A percentile compares a stretch with the other conserved stretches of the same genome.
These are phyloP conservation scores for Lissocephala sabroskyi DNA, from an alignment of 2,888 invertebrate species.

Conservation along the genomic window DNA sequence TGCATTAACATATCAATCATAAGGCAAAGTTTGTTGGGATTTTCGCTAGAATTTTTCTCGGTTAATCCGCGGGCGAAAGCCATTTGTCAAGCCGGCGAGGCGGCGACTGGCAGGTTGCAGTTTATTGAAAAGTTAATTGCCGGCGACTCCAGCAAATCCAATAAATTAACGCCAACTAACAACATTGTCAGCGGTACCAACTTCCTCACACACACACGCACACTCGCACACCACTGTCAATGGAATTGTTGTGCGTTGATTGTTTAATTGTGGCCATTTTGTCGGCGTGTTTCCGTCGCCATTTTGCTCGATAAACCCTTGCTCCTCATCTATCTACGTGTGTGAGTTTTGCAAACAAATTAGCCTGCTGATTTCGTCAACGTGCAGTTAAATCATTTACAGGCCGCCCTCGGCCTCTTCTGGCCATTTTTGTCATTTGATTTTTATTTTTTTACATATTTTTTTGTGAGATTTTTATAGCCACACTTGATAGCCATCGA, in stretches of 20 bases:
- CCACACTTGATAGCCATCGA: conserved; percentile 6
- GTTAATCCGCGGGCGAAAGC: neutral
- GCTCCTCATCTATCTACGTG: conserved; percentile 1
- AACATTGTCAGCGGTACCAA: conserved; percentile 56
- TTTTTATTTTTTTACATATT: conserved; percentile 3
- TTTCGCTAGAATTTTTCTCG: too few species aligned
- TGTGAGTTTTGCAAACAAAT: conserved; percentile 19
- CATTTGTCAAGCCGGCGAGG: conserved; percentile 7
- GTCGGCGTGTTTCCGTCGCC: conserved; percentile 42
- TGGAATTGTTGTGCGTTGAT: conserved; percentile 59
- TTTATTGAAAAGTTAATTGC: conserved; percentile 54
- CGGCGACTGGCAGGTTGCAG: too few species aligned
- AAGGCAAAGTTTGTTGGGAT: neutral
- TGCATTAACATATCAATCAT: conserved; percentile 63
- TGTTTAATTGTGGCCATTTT: conserved; percentile 65
- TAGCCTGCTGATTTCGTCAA: conserved; percentile 26
- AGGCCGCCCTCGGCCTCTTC: conserved; percentile 13
- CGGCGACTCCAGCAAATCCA: conserved; percentile 23
- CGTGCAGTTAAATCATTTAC: conserved; percentile 27
- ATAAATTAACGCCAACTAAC: conserved; percentile 61
- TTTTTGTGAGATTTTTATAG: conserved; percentile 4
- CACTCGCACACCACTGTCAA: conserved; percentile 15
- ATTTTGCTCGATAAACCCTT: neutral
- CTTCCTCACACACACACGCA: conserved; percentile 27
- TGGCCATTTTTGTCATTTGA: conserved; percentile 1